Base-by-base conservation (phyloP, 2,888 invertebrate genomes). In the Catocala nupta region DNA sequence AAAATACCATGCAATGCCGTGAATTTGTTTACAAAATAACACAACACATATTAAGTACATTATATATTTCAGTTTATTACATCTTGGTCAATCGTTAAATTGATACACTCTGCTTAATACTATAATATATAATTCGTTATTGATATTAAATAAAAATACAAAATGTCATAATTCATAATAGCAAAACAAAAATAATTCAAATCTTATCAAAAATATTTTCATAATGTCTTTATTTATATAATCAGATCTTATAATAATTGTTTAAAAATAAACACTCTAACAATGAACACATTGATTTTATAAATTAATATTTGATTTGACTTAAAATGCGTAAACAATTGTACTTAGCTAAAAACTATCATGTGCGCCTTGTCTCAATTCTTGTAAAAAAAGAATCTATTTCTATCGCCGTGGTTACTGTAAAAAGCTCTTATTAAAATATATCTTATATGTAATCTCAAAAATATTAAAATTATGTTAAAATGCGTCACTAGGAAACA, bases 51-150 rank as follows among this genome's bases (percentile, higher is more conserved):
- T 67, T 77, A 77, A 73, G 77, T 77, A 75, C 75, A 56, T 62
- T 45, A 58, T 65, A 62, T 65, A 67, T 68, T 74, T 66, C 63
- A 56, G 59, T 77, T 77, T 69, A 69, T 74, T 75, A 66, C 52
- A 71, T 65, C 54, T 73, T 77, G 70, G 67, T 77, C 75, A 65
- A 63, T 65, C 51, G 54, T 64, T 67, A 63, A 44, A 63, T 68
- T 62, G 57, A 62, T 57, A 72, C 59, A 59, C 61, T 60, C 63
- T 54, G 63, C 53, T 60, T 62, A 48, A 68, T 62, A 69, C 57
- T 59, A 50, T 36, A 63, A 50, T 36, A 63, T 3, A 25, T 25
- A 25, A 60, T 55, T 52, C 16, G 7, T 59, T 55, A 62, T 60
- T 60, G 55, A 53, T 48, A 10, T 13, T 34, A 54, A 56, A 63